These are phyloP conservation scores for Borostomias antarcticus DNA, from an alignment of 2,797 vertebrate genomes.

Conservation along the genomic window DNA sequence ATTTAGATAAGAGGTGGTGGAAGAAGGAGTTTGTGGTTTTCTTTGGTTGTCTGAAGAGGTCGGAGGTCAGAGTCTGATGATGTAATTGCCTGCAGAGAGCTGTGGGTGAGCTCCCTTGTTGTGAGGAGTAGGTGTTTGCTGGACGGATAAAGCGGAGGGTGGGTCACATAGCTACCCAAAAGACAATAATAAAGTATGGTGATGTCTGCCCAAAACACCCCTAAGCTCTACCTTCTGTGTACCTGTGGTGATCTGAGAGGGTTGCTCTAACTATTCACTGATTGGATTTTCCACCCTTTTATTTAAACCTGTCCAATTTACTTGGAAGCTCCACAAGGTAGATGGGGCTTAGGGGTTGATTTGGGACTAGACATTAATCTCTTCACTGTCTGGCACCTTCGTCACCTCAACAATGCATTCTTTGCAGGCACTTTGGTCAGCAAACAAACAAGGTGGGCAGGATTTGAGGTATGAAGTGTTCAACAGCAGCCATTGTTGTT, in stretches of 20 bases:
- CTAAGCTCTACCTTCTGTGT: not conserved
- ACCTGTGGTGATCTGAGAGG: not conserved
- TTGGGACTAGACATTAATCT: not conserved
- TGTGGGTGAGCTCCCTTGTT: too few species aligned
- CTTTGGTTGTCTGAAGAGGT: constrained; percentile 57
- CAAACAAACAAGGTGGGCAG: not conserved
- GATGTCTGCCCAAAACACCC: not conserved
- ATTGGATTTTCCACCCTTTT: not conserved
- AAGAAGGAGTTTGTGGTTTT: constrained; percentile 41
- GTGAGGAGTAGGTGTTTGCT: not conserved
- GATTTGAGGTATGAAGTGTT: not conserved
- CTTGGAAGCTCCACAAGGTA: not conserved
- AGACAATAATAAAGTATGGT: not conserved
- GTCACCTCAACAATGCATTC: not conserved
- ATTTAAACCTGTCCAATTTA: not conserved
- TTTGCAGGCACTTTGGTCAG: not conserved
- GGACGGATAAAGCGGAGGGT: too few species aligned
- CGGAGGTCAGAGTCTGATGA: constrained; percentile 22
- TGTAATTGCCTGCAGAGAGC: constrained; percentile 10
- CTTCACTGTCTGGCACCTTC: not conserved
- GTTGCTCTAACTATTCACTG: not conserved
- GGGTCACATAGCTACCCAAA: not conserved
- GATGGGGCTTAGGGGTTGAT: not conserved
- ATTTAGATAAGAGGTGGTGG: constrained; percentile 69
- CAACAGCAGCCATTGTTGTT: not conserved